A percentile compares a stretch with the other conserved stretches of the same genome.
These are phyloP conservation scores for Dromaius novaehollandiae DNA, from an alignment of 2,113 vertebrate genomes.

Conservation along the genomic window DNA sequence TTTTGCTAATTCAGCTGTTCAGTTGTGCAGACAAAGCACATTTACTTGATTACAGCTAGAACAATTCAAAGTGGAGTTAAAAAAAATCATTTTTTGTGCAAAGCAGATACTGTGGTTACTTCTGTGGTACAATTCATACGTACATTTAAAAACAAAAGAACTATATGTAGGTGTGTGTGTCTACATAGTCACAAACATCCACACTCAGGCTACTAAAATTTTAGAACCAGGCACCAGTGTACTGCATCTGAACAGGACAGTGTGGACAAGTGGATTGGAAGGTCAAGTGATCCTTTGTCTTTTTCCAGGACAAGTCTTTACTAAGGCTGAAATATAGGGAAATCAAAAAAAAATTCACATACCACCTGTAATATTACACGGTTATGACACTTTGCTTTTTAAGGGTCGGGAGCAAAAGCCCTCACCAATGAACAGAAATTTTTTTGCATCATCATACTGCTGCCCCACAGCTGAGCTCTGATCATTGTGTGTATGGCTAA, in stretches of 20 bases:
- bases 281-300: neutral
- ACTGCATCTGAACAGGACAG: neutral
- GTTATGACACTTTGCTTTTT: neutral
- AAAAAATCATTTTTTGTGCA: neutral
- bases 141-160: neutral
- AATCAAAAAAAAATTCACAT: neutral
- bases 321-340: neutral
- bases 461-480: neutral
- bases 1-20: slow-evolving; percentile 3
- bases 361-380: neutral
- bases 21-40: neutral
- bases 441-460: neutral
- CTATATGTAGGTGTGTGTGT: neutral
- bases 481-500: neutral
- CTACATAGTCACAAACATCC: neutral
- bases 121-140: neutral
- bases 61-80: neutral
- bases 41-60: neutral
- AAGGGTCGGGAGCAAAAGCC: neutral
- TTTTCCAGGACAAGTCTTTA: neutral
- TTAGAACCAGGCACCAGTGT: neutral
- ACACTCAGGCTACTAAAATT: neutral
- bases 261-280: neutral
- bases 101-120: neutral
- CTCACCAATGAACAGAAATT: neutral